Evolutionary conservation across 2,797 vertebrate species (phyloP).

Genomic region (Sphenodon punctatus): DNA sequence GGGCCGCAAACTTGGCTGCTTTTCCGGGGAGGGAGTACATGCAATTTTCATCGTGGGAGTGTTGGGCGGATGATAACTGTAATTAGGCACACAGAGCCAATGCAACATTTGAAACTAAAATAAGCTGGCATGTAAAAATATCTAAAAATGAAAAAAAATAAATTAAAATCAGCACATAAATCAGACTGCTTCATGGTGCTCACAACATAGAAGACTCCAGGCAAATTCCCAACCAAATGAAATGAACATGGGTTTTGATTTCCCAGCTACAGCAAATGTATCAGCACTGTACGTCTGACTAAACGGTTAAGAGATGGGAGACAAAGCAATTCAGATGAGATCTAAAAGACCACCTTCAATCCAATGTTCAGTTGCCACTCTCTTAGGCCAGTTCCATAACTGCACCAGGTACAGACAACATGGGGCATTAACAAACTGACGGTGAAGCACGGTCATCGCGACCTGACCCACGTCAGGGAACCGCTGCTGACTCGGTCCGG

Average conservation of each 20-base stretch:
- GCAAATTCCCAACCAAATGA: background rate
- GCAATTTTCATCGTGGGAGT: background rate
- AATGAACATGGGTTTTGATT: accelerated
- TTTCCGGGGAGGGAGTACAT: background rate
- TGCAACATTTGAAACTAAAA: accelerated
- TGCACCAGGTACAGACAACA: too few relatives aligned
- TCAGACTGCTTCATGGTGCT: background rate
- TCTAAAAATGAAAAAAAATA: background rate
- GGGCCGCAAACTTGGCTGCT: background rate
- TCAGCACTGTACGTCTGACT: background rate
- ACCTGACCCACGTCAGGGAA: too few relatives aligned
- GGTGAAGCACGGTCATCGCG: too few relatives aligned
- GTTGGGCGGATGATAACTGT: background rate
- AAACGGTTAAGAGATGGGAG: too few relatives aligned
- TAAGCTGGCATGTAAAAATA: background rate
- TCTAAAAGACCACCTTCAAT: too few relatives aligned
- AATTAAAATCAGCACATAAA: background rate
- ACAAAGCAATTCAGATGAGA: too few relatives aligned
- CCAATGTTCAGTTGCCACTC: too few relatives aligned
- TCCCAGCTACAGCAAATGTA: background rate
- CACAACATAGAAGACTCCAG: background rate
- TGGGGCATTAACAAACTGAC: too few relatives aligned
- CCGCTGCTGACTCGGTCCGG: too few relatives aligned
- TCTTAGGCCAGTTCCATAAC: too few relatives aligned
- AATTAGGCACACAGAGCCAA: background rate